Evolutionary conservation across 2,888 invertebrate genomes (phyloP).

Genomic region (Hyposoter dolosus): DNA sequence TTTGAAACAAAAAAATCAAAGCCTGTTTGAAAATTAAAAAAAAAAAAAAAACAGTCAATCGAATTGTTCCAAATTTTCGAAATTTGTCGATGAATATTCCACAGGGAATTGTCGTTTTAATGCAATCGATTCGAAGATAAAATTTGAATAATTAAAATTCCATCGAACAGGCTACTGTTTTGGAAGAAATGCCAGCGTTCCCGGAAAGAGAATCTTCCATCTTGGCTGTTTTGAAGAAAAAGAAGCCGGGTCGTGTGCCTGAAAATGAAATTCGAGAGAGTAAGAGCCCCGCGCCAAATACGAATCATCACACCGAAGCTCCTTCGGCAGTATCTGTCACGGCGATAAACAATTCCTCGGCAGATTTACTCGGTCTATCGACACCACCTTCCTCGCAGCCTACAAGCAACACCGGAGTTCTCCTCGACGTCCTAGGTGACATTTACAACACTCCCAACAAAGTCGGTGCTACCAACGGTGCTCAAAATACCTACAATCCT

Average conservation of each 20-base stretch:
- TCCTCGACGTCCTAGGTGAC: slow-evolving; percentile 97
- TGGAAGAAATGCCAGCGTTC: slow-evolving; percentile 99
- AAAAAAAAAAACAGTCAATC: too few relatives aligned
- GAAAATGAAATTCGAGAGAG: slow-evolving; percentile 94
- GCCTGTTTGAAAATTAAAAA: too few relatives aligned
- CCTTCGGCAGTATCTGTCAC: slow-evolving; percentile 79
- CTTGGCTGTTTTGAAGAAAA: slow-evolving; percentile 98
- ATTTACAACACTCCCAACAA: slow-evolving; percentile 90
- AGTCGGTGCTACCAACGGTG: slow-evolving; percentile 86
- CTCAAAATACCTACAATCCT: slow-evolving; percentile 92
- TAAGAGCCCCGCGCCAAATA: slow-evolving; percentile 89
- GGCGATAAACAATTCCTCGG: slow-evolving; percentile 87
- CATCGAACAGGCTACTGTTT: slow-evolving; percentile 91
- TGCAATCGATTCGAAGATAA: not conserved
- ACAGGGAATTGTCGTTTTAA: not conserved
- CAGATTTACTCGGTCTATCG: slow-evolving; percentile 95
- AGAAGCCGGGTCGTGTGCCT: slow-evolving; percentile 97
- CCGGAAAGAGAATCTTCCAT: slow-evolving; percentile 99
- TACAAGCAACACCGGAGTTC: slow-evolving; percentile 90
- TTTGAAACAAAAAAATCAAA: too few relatives aligned
- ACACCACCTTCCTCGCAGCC: slow-evolving; percentile 93
- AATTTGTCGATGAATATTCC: not conserved
- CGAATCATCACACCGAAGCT: slow-evolving; percentile 85
- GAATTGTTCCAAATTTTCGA: not conserved
- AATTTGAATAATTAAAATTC: not conserved